Conservation (phyloP, 2,888 invertebrate genomes). For the Catocala fraxini region DNA sequence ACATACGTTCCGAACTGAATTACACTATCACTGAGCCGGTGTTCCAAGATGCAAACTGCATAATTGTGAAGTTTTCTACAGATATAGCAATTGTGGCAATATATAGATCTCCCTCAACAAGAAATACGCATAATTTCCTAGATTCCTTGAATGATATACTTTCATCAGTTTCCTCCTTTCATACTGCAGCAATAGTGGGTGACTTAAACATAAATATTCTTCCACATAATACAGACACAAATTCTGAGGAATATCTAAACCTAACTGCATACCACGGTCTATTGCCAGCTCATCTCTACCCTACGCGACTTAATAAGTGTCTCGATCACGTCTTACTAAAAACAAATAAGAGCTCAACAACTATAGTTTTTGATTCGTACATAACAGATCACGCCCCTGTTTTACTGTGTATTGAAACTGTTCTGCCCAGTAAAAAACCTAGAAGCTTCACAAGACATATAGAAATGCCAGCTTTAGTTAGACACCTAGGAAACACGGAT, state of each 20-base stretch:
- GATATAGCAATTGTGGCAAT: background rate
- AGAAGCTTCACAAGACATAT: background rate
- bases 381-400: conserved; percentile 33
- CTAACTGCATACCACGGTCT: conserved; percentile 18
- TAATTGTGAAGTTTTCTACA: background rate
- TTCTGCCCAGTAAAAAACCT: no score
- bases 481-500: background rate
- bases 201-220: conserved; percentile 5
- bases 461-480: background rate
- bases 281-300: conserved; percentile 23
- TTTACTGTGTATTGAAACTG: conserved; percentile 1
- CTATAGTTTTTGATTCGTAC: conserved; percentile 18
- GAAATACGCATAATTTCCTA: background rate
- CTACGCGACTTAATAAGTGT: conserved; percentile 31
- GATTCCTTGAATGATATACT: background rate
- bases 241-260: background rate
- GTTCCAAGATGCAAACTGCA: background rate
- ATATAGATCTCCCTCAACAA: background rate
- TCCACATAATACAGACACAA: background rate
- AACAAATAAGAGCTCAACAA: background rate
- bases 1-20: background rate
- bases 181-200: background rate
- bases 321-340: conserved; percentile 25
- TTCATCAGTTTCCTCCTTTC: background rate
- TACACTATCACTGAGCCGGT: background rate